Percentiles rank a stretch among this genome's conserved stretches.
phyloP scores from a whole-genome alignment of 2,888 invertebrate species.

The Cheilosia pagana region DNA sequence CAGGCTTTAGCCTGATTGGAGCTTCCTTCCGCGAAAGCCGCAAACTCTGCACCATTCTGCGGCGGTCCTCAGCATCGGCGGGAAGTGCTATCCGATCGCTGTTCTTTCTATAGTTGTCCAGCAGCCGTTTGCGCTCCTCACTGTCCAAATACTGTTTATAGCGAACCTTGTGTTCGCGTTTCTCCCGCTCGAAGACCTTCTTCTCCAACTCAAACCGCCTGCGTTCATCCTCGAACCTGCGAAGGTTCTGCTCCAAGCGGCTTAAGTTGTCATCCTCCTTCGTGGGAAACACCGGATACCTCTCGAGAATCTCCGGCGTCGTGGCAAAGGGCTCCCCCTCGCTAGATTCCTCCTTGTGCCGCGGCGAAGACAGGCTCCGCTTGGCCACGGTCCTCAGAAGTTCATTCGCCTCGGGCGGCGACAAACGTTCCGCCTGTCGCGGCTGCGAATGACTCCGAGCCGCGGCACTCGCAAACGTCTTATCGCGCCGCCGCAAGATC shows the following conservation, averaged over 20 bases:
- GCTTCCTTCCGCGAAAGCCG: conserved; percentile 79
- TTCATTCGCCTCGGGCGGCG: conserved; percentile 80
- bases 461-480: conserved; percentile 80
- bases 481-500: conserved; percentile 81
- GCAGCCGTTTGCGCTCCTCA: conserved; percentile 81
- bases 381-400: conserved; percentile 78
- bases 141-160: conserved; percentile 81
- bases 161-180: conserved; percentile 84
- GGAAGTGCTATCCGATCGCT: conserved; percentile 80
- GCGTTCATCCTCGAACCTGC: conserved; percentile 82
- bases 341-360: conserved; percentile 82
- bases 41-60: conserved; percentile 80
- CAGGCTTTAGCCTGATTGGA: conserved; percentile 76
- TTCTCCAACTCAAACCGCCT: conserved; percentile 83
- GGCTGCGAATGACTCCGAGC: conserved; percentile 83
- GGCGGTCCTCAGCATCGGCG: conserved; percentile 80
- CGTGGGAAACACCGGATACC: conserved; percentile 32
- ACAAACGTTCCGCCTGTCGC: conserved; percentile 79
- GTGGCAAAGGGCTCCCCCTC: conserved; percentile 79
- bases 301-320: conserved; percentile 34
- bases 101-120: conserved; percentile 81
- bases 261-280: conserved; percentile 78
- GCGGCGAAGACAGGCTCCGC: conserved; percentile 82
- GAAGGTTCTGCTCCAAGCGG: conserved; percentile 81
- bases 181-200: conserved; percentile 84